Evolutionary conservation across 2,888 invertebrate species (phyloP).

Genomic region (Stenodera caucasica): DNA sequence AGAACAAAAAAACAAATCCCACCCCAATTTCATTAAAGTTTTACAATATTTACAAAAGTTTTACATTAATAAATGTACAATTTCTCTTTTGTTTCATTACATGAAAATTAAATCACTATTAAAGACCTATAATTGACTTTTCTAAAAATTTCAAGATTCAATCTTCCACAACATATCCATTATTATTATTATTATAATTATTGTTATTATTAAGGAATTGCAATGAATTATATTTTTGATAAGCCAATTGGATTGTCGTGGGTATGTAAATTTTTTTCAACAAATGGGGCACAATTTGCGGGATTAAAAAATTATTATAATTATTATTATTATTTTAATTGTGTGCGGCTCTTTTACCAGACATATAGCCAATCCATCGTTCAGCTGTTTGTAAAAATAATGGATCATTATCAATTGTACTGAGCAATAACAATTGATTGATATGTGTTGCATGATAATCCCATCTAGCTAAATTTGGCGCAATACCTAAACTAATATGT

Average conservation of each 20-base stretch:
- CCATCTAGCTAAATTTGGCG: conserved; percentile 96
- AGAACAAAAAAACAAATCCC: neutral
- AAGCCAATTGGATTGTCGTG: conserved; percentile 7
- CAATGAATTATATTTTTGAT: neutral
- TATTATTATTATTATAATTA: neutral
- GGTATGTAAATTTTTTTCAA: neutral
- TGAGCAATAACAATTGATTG: conserved; percentile 87
- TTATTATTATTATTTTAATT: conserved; percentile 65
- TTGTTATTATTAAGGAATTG: neutral
- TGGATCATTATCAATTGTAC: conserved; percentile 82
- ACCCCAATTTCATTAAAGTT: neutral
- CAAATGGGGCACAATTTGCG: neutral
- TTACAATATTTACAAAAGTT: conserved; percentile 2
- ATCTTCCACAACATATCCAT: conserved; percentile 2
- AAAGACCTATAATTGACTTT: neutral
- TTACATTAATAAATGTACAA: neutral
- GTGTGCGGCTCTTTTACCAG: conserved; percentile 90
- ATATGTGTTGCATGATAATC: conserved; percentile 99
- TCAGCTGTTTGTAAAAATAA: conserved; percentile 82
- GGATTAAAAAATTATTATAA: neutral
- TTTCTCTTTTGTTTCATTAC: neutral
- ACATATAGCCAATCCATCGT: conserved; percentile 94
- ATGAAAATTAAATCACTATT: neutral
- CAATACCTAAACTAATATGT: conserved; percentile 85
- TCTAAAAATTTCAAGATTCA: neutral